Evolutionary conservation across 2,113 vertebrate species (phyloP).

Genomic region (Callipepla californica): DNA sequence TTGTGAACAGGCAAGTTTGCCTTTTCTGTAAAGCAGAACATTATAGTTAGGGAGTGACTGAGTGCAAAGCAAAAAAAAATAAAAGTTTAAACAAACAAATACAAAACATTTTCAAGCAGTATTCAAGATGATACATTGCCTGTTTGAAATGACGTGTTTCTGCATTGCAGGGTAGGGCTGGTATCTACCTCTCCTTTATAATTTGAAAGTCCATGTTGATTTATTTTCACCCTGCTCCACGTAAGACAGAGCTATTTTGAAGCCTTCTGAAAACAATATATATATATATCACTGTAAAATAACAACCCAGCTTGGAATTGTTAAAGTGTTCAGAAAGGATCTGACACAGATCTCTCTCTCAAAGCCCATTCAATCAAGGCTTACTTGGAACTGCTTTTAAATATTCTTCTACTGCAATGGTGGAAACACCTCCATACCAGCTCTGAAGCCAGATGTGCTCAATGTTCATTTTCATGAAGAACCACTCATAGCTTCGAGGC

Average conservation of each 20-base stretch:
- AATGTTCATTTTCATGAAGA: conserved; percentile 85
- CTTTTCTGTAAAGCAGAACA: conserved; percentile 55
- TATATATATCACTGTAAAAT: not conserved
- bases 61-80: not conserved
- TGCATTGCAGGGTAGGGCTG: conserved; percentile 29
- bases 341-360: not conserved
- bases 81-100: conserved; percentile 60
- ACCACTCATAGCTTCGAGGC: conserved; percentile 81
- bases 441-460: conserved; percentile 81
- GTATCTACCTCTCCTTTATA: conserved; percentile 35
- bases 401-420: conserved; percentile 79
- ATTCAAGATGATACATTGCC: conserved; percentile 21
- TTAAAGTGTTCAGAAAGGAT: conserved; percentile 1
- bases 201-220: conserved; percentile 7
- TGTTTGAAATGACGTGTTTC: conserved; percentile 11
- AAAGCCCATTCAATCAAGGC: conserved; percentile 53
- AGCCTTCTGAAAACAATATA: not conserved
- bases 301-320: not conserved
- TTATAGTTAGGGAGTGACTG: conserved; percentile 39
- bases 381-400: conserved; percentile 78
- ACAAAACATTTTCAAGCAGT: conserved; percentile 30
- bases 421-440: conserved; percentile 78
- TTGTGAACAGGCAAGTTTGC: conserved; percentile 4
- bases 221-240: not conserved
- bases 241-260: conserved; percentile 16